These are phyloP conservation scores for Ennomos quercinarius DNA, from an alignment of 2,888 invertebrate genomes.

Conservation along the genomic window DNA sequence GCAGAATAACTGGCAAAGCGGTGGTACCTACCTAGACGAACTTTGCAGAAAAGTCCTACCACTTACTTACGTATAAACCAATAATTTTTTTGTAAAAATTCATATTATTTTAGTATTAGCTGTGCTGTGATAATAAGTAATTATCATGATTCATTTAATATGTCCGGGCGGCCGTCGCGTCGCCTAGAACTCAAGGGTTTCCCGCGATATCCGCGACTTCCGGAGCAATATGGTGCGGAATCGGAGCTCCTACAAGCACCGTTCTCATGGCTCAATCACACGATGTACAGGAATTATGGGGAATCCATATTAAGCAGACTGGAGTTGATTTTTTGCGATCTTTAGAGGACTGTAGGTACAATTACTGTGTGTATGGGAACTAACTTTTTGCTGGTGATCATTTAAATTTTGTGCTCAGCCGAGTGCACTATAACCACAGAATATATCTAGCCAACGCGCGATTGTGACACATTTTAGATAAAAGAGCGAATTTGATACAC, in stretches of 20 bases:
- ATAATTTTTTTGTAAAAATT: too few species aligned
- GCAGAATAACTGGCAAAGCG: too few species aligned
- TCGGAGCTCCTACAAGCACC: constrained; percentile 73
- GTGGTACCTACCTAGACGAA: too few species aligned
- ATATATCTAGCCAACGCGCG: too few species aligned
- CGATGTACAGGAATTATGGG: constrained; percentile 56
- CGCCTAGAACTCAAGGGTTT: constrained; percentile 53
- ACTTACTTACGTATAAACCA: too few species aligned
- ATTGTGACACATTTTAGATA: too few species aligned
- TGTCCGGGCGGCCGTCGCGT: constrained; percentile 33
- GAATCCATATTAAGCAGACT: constrained; percentile 66
- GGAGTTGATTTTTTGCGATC: constrained; percentile 33
- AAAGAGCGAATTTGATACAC: too few species aligned
- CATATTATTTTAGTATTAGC: too few species aligned
- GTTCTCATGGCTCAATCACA: constrained; percentile 65
- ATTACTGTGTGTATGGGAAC: constrained; percentile 6
- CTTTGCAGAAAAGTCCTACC: too few species aligned
- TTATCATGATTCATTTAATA: constrained; percentile 65
- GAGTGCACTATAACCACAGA: neutral
- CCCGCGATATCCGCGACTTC: constrained; percentile 52
- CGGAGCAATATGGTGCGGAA: constrained; percentile 70
- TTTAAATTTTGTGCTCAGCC: constrained; percentile 8
- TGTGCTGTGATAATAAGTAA: constrained; percentile 14
- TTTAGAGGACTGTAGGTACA: neutral
- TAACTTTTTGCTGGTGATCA: constrained; percentile 12